phyloP scores from a whole-genome alignment of 2,797 vertebrate species.

The Xiphophorus birchmanni region DNA sequence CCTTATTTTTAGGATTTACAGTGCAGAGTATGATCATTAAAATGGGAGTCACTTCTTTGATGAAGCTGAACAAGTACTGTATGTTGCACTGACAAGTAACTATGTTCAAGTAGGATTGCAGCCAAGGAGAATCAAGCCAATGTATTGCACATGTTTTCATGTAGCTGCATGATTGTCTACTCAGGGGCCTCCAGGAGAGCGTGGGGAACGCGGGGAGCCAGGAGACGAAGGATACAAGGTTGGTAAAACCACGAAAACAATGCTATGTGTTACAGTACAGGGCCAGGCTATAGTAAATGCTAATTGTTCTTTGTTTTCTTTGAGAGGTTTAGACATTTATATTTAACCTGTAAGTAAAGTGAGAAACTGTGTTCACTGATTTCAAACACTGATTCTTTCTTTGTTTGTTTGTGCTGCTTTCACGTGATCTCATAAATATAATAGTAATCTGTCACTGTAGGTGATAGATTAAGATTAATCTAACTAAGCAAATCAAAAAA shows the following conservation, averaged over 20 bases:
- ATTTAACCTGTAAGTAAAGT: neutral
- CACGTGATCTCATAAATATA: neutral
- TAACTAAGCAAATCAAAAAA: neutral
- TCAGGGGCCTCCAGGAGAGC: constrained; percentile 88
- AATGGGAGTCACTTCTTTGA: constrained; percentile 33
- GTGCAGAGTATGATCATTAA: constrained; percentile 21
- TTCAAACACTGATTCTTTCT: neutral
- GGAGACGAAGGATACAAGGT: constrained; percentile 94
- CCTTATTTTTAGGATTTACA: constrained; percentile 34
- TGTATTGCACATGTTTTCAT: constrained; percentile 36
- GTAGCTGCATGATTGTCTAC: constrained; percentile 68
- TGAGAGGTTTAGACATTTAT: neutral
- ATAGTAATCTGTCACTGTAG: neutral
- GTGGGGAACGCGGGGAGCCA: constrained; percentile 90
- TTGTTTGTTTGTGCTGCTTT: neutral
- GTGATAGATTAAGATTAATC: neutral
- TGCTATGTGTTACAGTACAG: neutral
- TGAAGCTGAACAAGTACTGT: neutral
- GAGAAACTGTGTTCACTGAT: neutral
- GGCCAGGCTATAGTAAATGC: neutral
- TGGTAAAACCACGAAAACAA: constrained; percentile 50
- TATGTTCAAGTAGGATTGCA: constrained; percentile 5
- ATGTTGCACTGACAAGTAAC: constrained; percentile 9
- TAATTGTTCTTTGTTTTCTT: neutral
- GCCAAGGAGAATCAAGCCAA: constrained; percentile 18